A percentile compares a stretch with the other conserved stretches of the same genome.
phyloP scores from a whole-genome alignment of 2,113 vertebrate species.

The Onychostruthus taczanowskii region DNA sequence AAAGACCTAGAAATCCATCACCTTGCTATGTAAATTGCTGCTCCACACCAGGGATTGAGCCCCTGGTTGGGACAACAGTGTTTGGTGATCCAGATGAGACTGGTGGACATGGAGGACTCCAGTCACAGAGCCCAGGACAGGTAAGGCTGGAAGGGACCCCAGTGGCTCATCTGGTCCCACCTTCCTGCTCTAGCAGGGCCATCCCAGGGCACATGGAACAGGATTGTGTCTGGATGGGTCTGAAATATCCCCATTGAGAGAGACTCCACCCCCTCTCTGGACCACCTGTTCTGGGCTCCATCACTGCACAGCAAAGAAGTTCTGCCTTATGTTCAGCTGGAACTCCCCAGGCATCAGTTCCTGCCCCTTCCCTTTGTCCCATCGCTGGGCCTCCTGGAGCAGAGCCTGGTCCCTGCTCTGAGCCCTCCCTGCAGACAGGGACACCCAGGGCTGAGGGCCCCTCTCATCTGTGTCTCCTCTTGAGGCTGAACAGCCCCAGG shows the following conservation, averaged over 20 bases:
- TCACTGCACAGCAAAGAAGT: background rate
- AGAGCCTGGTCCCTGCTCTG: background rate
- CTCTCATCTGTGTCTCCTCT: background rate
- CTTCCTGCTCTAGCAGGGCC: background rate
- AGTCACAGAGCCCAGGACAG: background rate
- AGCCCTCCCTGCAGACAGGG: background rate
- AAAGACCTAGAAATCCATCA: background rate
- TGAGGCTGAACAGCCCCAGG: background rate
- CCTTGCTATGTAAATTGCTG: background rate
- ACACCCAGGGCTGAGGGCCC: background rate
- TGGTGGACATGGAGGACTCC: background rate
- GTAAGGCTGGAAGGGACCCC: background rate
- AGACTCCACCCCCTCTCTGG: background rate
- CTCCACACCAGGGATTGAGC: background rate
- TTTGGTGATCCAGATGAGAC: background rate
- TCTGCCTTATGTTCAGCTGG: background rate
- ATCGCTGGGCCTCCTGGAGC: background rate
- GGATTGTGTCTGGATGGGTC: background rate
- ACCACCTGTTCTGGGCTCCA: rapidly evolving
- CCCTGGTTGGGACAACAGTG: rapidly evolving
- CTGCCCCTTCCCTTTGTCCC: background rate
- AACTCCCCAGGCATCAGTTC: background rate
- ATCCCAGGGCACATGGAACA: background rate
- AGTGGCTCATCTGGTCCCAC: background rate
- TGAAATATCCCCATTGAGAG: background rate